These are phyloP conservation scores for Danionella dracula DNA, from an alignment of 2,797 vertebrate species.

Conservation along the genomic window DNA sequence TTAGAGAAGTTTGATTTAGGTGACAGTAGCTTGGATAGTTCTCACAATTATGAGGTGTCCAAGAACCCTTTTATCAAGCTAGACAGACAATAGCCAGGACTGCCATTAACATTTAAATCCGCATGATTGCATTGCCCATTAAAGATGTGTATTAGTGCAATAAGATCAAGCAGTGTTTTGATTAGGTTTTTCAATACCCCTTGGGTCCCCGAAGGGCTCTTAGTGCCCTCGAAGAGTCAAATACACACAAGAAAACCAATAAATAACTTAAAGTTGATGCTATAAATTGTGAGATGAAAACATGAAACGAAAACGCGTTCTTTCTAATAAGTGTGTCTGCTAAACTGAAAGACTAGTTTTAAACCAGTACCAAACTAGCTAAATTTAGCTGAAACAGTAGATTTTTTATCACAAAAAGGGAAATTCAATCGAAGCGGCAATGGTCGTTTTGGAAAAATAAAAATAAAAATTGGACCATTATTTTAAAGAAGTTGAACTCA, in stretches of 20 bases:
- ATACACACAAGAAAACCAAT: slow-evolving; percentile 54
- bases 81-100: slow-evolving; percentile 40
- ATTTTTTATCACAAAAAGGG: no score
- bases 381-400: not conserved
- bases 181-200: slow-evolving; percentile 19
- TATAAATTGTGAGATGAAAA: slow-evolving; percentile 58
- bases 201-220: slow-evolving; percentile 34
- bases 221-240: slow-evolving; percentile 49
- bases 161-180: slow-evolving; percentile 21
- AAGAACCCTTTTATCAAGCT: slow-evolving; percentile 45
- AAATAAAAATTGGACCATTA: no score
- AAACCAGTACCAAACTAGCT: slow-evolving; percentile 13
- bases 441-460: no score
- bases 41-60: slow-evolving; percentile 42
- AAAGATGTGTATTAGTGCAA: slow-evolving; percentile 60
- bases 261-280: slow-evolving; percentile 58
- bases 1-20: slow-evolving; percentile 50
- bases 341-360: slow-evolving; percentile 21
- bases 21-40: slow-evolving; percentile 46
- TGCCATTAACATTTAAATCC: slow-evolving; percentile 59
- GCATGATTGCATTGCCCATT: slow-evolving; percentile 48
- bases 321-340: slow-evolving; percentile 33
- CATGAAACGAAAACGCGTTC: slow-evolving; percentile 51
- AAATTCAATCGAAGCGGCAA: no score
- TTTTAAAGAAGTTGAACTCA: no score